Evolutionary conservation across 2,888 invertebrate species (phyloP).

Genomic region (Drosophila subquinaria): DNA sequence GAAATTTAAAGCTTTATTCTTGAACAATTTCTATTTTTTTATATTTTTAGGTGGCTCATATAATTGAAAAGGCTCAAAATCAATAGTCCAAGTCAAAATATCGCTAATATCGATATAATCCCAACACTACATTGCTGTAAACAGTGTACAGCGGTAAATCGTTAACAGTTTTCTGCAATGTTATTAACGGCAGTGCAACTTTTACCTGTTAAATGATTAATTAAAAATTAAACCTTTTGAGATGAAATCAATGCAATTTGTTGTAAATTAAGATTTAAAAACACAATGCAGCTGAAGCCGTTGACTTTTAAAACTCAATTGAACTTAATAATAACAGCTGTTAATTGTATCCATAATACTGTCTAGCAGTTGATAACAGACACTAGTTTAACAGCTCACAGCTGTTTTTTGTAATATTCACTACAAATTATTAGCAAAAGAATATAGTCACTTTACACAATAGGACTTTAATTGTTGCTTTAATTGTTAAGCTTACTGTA

Average conservation of each 20-base stretch:
- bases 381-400: background rate
- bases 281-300: too few relatives aligned
- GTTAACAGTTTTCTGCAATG: slow-evolving; percentile 2
- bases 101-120: too few relatives aligned
- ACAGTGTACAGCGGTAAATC: slow-evolving; percentile 2
- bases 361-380: background rate
- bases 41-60: too few relatives aligned
- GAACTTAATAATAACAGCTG: background rate
- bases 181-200: background rate
- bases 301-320: too few relatives aligned
- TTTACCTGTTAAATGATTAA: background rate
- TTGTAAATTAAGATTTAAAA: background rate
- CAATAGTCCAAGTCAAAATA: too few relatives aligned
- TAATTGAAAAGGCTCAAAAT: too few relatives aligned
- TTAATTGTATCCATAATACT: background rate
- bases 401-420: background rate
- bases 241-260: background rate
- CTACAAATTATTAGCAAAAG: background rate
- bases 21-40: too few relatives aligned
- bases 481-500: background rate
- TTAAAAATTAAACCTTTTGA: background rate
- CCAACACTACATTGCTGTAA: too few relatives aligned
- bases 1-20: too few relatives aligned
- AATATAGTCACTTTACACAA: background rate
- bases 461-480: background rate